Evolutionary conservation across 2,888 invertebrate species (phyloP), one percentile per base, ranked within the genome.

Genomic region (Lymantria dispar): DNA sequence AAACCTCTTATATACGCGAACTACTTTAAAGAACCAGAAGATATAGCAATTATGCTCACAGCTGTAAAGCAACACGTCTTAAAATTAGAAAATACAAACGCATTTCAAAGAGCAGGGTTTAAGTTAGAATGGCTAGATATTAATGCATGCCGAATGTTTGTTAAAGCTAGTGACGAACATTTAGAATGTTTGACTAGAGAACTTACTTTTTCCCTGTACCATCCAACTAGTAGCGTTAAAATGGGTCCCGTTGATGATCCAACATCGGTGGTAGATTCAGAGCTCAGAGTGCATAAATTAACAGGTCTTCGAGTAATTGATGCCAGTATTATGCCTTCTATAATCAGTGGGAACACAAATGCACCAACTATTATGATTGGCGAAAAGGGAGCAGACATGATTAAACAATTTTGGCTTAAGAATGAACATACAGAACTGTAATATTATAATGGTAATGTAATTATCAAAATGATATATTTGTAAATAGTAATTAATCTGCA

Each of bases 221-320:
- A 96, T 80, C 96, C 96, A 0, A 92, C 93, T 1, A 93, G 95
- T 45, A 93, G 94, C 0, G 87, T 87, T 0, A 94, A 91, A 76
- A 94, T 94, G 94, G 94, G 94, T 5, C 89, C 92, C 0, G 66
- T 68, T 1, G 64, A 51, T 8, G 91, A 91, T 60, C 62, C 77
- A 0, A 70, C 68, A 8, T 80, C 94, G 0, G 94, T 94, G 0
- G 93, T 94, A 0, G 92, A 94, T 64, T 76, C 91, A 12, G 84
- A 89, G 49, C 72, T 94, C 0, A 91, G 81, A 31, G 93, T 94
- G 0, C 86, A 88, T 15, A 92, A 92, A 0, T 75, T 93, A 0
- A 62, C 87, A 54, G 83, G 90, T 0, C 63, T 95, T 3, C 81
- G 94, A 48, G 94, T 94, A 0, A 87, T 93, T 12, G 94, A 94